Conservation (phyloP, 2,113 vertebrate genomes). For the Halichoerus grypus region DNA sequence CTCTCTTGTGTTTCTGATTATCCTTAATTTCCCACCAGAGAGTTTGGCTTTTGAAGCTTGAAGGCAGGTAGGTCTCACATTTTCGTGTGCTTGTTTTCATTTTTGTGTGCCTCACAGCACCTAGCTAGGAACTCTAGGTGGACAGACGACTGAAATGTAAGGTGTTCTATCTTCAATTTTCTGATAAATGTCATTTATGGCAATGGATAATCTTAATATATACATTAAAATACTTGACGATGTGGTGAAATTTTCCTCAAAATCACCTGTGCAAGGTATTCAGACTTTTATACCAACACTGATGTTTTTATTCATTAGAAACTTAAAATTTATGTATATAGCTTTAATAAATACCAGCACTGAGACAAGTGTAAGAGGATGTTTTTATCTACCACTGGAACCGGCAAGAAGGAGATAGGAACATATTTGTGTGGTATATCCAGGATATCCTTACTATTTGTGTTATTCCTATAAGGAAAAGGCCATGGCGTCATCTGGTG, state of each 20-base stretch:
- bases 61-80: neutral
- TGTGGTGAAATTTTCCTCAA: neutral
- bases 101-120: neutral
- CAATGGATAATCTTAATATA: neutral
- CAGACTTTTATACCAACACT: neutral
- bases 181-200: neutral
- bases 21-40: neutral
- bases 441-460: too few species aligned
- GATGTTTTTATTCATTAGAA: neutral
- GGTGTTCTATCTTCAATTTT: neutral
- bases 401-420: neutral
- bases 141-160: neutral
- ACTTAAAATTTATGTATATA: neutral
- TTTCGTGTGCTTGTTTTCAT: neutral
- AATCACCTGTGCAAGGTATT: neutral
- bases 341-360: neutral
- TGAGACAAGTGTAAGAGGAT: neutral
- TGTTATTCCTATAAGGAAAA: neutral
- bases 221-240: neutral
- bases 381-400: neutral
- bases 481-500: accelerated
- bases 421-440: accelerated
- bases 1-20: neutral
- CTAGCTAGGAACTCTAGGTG: too few species aligned
- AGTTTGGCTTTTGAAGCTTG: neutral